These are phyloP conservation scores for Channa argus DNA, from an alignment of 2,113 vertebrate species.

Conservation along the genomic window DNA sequence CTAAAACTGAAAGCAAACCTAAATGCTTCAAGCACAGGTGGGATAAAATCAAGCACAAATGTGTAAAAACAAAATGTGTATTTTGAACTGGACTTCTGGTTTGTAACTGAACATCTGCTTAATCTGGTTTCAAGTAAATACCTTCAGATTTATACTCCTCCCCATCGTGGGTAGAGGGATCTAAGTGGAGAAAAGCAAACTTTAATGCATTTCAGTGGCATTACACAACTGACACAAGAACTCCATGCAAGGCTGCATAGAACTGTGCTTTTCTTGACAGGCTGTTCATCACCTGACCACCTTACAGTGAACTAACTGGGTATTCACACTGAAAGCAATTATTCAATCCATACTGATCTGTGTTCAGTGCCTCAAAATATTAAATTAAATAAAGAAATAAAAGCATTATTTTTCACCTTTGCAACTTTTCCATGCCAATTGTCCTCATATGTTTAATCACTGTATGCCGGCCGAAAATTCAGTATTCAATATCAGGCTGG, in stretches of 20 bases:
- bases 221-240: slow-evolving; percentile 41
- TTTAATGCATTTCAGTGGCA: slow-evolving; percentile 74
- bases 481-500: too few species aligned
- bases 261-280: slow-evolving; percentile 11
- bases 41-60: slow-evolving; percentile 29
- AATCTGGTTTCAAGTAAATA: slow-evolving; percentile 78
- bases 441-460: too few species aligned
- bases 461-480: too few species aligned
- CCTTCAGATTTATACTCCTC: slow-evolving; percentile 85
- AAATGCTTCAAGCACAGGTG: slow-evolving; percentile 48
- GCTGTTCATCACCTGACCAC: background rate
- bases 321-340: too few species aligned
- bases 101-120: slow-evolving; percentile 19
- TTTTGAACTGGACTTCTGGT: slow-evolving; percentile 37
- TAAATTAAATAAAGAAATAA: too few species aligned
- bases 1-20: slow-evolving; percentile 43
- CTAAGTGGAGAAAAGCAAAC: slow-evolving; percentile 81
- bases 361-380: too few species aligned
- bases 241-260: slow-evolving; percentile 42
- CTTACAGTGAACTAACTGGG: background rate
- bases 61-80: slow-evolving; percentile 39
- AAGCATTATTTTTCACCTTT: too few species aligned
- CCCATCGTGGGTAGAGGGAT: slow-evolving; percentile 82
- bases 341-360: too few species aligned
- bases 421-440: too few species aligned